A percentile compares a stretch with the other conserved stretches of the same genome.
These are phyloP conservation scores for Trypoxylus dichotomus DNA, from an alignment of 1,140 invertebrate species.

Conservation along the genomic window DNA sequence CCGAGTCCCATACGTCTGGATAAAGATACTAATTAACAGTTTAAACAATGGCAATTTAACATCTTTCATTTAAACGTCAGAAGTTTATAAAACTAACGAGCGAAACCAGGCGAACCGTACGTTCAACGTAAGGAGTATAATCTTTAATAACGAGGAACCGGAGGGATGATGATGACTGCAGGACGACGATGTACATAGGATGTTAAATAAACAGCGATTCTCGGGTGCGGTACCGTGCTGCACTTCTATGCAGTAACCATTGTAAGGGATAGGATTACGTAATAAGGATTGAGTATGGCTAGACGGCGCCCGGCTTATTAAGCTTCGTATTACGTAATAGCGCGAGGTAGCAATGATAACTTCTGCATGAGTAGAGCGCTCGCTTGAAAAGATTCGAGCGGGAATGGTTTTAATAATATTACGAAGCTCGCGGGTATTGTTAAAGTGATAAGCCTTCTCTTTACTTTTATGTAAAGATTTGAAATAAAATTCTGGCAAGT, in stretches of 20 bases:
- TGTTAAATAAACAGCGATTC: slow-evolving; percentile 19
- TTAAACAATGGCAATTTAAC: slow-evolving; percentile 19
- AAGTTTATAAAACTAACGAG: slow-evolving; percentile 25
- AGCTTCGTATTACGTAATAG: slow-evolving; percentile 16
- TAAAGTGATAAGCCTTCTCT: no score
- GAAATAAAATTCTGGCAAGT: no score
- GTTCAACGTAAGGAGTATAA: not conserved
- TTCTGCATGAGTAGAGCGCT: not conserved
- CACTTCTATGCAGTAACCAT: slow-evolving; percentile 20
- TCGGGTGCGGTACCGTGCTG: not conserved
- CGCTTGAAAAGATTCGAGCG: not conserved
- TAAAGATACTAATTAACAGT: slow-evolving; percentile 25
- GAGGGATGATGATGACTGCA: slow-evolving; percentile 1
- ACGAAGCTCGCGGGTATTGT: not conserved
- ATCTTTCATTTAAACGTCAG: slow-evolving; percentile 22
- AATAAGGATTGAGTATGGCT: slow-evolving; percentile 23
- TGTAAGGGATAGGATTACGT: slow-evolving; percentile 23
- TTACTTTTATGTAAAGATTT: no score
- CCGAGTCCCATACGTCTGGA: slow-evolving; percentile 5
- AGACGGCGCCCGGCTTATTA: slow-evolving; percentile 17
- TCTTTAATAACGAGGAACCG: slow-evolving; percentile 18
- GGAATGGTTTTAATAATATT: not conserved
- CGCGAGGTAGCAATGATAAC: slow-evolving; percentile 7
- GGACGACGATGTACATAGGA: slow-evolving; percentile 2
- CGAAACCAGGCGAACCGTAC: not conserved